Evolutionary conservation across 2,888 invertebrate species (phyloP).

Genomic region (Drosophila kuntzei): DNA sequence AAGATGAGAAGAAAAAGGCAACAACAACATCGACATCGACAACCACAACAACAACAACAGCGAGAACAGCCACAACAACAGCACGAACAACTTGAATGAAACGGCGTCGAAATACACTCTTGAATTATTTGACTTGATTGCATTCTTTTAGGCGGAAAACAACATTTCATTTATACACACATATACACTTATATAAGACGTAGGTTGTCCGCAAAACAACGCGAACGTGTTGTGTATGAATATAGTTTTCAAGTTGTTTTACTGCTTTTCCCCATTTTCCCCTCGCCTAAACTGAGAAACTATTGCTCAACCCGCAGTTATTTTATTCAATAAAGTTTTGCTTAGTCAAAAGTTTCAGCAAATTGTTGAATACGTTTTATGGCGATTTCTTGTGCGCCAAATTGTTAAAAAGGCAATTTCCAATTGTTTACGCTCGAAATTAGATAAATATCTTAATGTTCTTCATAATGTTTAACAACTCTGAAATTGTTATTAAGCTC

Average conservation of each 20-base stretch:
- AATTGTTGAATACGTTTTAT: constrained; percentile 19
- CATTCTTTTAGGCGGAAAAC: constrained; percentile 68
- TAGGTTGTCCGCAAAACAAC: constrained; percentile 15
- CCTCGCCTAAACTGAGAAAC: neutral
- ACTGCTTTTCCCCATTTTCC: neutral
- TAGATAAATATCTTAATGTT: constrained; percentile 13
- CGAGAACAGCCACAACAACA: constrained; percentile 14
- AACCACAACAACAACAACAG: constrained; percentile 10
- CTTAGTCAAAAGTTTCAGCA: constrained; percentile 2
- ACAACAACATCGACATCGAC: constrained; percentile 25
- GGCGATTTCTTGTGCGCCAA: constrained; percentile 3
- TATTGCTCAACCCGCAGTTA: neutral
- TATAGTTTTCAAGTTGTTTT: constrained; percentile 59
- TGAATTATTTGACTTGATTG: constrained; percentile 71
- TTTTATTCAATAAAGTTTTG: constrained; percentile 12
- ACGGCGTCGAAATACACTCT: constrained; percentile 50
- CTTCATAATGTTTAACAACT: neutral
- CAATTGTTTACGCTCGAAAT: constrained; percentile 1
- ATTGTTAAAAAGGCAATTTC: constrained; percentile 6
- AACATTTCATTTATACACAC: constrained; percentile 54
- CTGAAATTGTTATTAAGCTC: neutral
- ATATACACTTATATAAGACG: neutral
- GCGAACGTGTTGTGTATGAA: constrained; percentile 61
- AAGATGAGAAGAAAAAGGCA: constrained; percentile 41
- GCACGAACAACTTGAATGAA: constrained; percentile 26